Evolutionary conservation across 2,113 vertebrate genomes (phyloP).

Genomic region (Elgaria multicarinata): DNA sequence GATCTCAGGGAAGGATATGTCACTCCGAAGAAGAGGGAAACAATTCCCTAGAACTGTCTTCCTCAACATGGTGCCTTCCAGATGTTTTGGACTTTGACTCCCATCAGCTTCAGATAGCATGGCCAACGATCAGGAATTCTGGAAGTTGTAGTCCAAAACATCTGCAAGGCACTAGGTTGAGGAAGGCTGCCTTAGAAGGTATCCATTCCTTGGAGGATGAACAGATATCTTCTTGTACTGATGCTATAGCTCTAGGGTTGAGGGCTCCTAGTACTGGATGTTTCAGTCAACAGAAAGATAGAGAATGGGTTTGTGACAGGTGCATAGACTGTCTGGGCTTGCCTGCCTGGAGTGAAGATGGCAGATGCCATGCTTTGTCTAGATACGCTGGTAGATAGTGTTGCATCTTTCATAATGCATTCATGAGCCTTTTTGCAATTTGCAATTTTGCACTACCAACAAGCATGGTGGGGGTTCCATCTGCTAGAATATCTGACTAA

Average conservation of each 20-base stretch:
- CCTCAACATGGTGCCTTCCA: too few species aligned
- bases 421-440: not conserved
- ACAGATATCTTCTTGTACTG: not conserved
- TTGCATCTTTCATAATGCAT: not conserved
- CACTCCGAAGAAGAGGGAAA: not conserved
- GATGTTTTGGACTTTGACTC: too few species aligned
- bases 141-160: too few species aligned
- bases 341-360: not conserved
- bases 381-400: not conserved
- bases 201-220: not conserved
- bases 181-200: not conserved
- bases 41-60: too few species aligned
- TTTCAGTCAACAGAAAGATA: not conserved
- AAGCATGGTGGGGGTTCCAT: not conserved
- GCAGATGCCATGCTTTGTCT: not conserved
- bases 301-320: not conserved
- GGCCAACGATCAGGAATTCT: too few species aligned
- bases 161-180: too few species aligned
- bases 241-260: not conserved
- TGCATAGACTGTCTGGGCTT: not conserved
- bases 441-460: not conserved
- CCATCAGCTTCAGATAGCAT: too few species aligned
- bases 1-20: not conserved
- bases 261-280: not conserved
- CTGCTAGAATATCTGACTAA: not conserved